Evolutionary conservation across 2,797 vertebrate genomes (phyloP).

Genomic region (Pangasius sanitwongsei): DNA sequence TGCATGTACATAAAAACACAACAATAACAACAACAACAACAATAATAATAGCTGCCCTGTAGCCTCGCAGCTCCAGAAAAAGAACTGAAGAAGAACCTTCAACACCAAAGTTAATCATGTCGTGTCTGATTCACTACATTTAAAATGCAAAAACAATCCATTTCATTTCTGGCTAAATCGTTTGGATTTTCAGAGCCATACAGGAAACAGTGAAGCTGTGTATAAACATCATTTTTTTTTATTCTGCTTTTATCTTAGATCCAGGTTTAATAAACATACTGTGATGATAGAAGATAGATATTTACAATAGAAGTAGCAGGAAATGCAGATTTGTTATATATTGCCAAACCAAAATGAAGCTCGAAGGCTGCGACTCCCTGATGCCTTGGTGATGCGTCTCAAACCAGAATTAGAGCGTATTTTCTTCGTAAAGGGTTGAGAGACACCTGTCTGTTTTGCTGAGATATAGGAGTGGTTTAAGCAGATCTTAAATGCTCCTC

Average conservation of each 20-base stretch:
- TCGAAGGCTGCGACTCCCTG: conserved; percentile 35
- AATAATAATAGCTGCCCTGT: background rate
- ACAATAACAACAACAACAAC: background rate
- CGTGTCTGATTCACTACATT: background rate
- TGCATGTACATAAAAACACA: background rate
- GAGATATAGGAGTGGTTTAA: background rate
- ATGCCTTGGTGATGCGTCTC: background rate
- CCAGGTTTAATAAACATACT: conserved; percentile 80
- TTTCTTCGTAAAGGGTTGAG: background rate
- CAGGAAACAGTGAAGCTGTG: conserved; percentile 59
- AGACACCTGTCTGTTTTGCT: background rate
- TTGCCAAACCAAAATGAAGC: conserved; percentile 59
- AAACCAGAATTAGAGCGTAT: background rate
- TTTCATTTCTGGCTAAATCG: background rate
- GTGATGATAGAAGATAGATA: conserved; percentile 74
- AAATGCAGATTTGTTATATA: conserved; percentile 68
- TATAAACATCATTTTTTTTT: conserved; percentile 71
- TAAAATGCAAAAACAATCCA: background rate
- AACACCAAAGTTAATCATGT: no score
- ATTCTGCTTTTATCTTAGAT: conserved; percentile 74
- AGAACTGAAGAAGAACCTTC: no score
- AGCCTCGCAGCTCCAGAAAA: background rate
- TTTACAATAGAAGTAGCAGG: conserved; percentile 78
- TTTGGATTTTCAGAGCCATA: background rate
- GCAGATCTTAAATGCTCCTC: background rate